Evolutionary conservation across 1,140 invertebrate species (phyloP), one percentile per base, ranked within the genome.

Genomic region (Platyscapa corneri): DNA sequence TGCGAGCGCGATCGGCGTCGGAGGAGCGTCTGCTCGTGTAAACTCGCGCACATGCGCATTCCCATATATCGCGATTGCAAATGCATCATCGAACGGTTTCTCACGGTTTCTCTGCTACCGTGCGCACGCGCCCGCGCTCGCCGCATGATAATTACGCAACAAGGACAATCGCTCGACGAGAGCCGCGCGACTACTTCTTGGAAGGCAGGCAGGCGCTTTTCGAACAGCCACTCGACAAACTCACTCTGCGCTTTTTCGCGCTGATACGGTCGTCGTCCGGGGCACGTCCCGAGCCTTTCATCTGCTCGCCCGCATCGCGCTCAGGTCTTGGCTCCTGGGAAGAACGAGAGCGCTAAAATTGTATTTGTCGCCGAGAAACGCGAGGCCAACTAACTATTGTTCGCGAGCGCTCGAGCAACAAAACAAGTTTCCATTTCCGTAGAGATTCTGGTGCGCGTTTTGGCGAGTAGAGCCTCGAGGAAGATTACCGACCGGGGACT

Each of bases 81-180:
- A 67, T 80, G 72, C 65, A 82, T 83, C 83, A 90, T 90, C 87
- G 88, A 88, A 90, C 89, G 65, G 80, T 87, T 90, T 90, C 89
- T 90, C 89, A 90, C 90, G 89, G 88, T 90, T 90, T 90, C 90
- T 87, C 89, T 77, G 67, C 20, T 27, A 60, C 56, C 20, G 56
- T 60, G 56, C 14, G 80, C 49, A n/a, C 49, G 49, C 18, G 56
- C 14, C 76, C 49, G 34, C 49, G 49, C 18, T 53, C 49, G 49
- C 16, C 16, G 18, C 49, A 70, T 14, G 72, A 80, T 84, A 76
- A 74, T 82, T 83, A 81, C 30, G 70, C 49, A 23, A 56, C 65
- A 77, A 64, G 79, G 78, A 39, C 81, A 72, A 72, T 27, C 83
- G 56, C 77, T 70, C 81, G 34, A 27, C n/a, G 37, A 86, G 30